Base-by-base conservation (phyloP, 2,113 vertebrate genomes). In the Microcebus tavaratra region DNA sequence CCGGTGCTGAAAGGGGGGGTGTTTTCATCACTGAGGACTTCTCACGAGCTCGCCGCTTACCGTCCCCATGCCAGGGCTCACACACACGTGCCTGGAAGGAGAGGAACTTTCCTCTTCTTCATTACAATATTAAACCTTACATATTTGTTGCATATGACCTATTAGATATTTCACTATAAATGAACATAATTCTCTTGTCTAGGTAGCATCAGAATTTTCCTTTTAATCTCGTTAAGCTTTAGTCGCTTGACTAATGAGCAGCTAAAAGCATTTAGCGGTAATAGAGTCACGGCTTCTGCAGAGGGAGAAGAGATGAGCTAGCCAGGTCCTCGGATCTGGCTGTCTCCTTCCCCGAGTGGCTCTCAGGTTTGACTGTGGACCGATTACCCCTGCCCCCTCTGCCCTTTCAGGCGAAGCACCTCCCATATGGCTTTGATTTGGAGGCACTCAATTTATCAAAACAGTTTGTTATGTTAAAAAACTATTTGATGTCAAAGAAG, bases 391-490 rank as follows among this genome's bases (percentile, higher is more conserved):
- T n/a, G 68, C 36, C 61, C 85, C 53, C 67, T 59, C 29, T 76
- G 79, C 80, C 92, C 78, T 59, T 34, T 23, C 36, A 13, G 48
- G 34, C 75, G 65, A 73, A 48, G 72, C n/a, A 27, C 88, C 34
- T 63, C 76, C 92, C 96, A 94, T 94, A 31, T 94, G 97, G 94
- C 88, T 97, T 92, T 88, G 92, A 95, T 96, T 96, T 90, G 68
- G 67, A 92, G 18, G 31, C 89, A 96, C 95, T 96, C 92, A 76
- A 94, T 97, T 96, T 90, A 97, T 97, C 95, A 97, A 80, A 95
- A 96, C 85, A 88, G 97, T 96, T 97, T 97, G 96, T 97, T 97
- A 96, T 88, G 83, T 67, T 76, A 90, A 97, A 95, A 94, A 88
- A 83, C 67, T 86, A 93, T 95, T 97, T 97, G 92, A 96, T 97